Evolutionary conservation across 2,797 vertebrate genomes (phyloP), one percentile per base, ranked within the genome.

Genomic region (Pseudochirops cupreus): DNA sequence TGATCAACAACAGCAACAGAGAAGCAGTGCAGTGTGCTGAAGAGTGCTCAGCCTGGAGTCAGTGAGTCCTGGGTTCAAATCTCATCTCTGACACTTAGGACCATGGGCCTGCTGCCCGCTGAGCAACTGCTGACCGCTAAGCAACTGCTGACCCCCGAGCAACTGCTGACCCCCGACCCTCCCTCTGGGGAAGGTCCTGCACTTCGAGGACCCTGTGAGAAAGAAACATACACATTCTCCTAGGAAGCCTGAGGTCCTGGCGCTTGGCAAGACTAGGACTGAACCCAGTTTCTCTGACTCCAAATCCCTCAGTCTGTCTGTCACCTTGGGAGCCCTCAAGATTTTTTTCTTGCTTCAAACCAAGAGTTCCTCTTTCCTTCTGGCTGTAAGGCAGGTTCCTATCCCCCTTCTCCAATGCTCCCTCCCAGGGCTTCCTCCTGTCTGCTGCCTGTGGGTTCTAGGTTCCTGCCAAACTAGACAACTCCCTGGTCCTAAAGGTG

Each of bases 21-120:
- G 21, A 46, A 46, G 74, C 9, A 46, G 21, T 10, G 39, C 24
- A 2, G 67, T 39, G 7, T 18, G n/a, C 1, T 39, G 54, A 54
- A 89, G 87, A 95, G 91, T 6, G 93, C 13, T 93, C 91, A 93
- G 92, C 16, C 50, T 54, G 31, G n/a, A 94, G 39, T 59, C 28
- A 93, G 24, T 33, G 24, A 91, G 28, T 82, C 90, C 74, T 33
- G 67, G 50, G 13, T 28, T 74, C n/a, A 90, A 87, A 2, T 55
- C 54, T 67, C 56, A 21, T 5, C 92, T 94, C 93, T 94, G 50
- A 56, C 39, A 62, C 54, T 82, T 46, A 46, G 39, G 21, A 46
- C 39, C 39, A 74, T 39, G 6, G 16, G 39, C 9, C 46, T 46
- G 21, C 14, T 21, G 67, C n/a, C n/a, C n/a, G 24, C 67, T 21